A percentile compares a stretch with the other conserved stretches of the same genome.
Evolutionary conservation across 1,140 invertebrate genomes (phyloP).

Genomic region (Orchestia grillus): DNA sequence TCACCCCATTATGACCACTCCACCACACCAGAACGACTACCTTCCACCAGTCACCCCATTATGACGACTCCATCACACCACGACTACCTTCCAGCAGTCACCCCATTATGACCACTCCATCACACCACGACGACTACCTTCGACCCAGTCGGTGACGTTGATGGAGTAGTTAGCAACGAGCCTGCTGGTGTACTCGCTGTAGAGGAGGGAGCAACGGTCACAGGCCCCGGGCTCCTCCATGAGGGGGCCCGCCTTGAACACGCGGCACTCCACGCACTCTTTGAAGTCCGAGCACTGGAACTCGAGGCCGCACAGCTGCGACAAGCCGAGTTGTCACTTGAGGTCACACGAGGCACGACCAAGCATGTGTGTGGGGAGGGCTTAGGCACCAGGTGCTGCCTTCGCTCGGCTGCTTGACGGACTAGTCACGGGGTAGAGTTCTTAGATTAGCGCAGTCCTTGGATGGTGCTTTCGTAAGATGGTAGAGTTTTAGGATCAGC

Average conservation of each 20-base stretch:
- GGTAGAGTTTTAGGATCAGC: no score
- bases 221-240: conserved; percentile 73
- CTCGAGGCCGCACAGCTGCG: conserved; percentile 67
- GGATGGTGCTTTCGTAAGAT: conserved; percentile 55
- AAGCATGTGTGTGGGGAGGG: no score
- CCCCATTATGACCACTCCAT: no score
- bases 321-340: neutral
- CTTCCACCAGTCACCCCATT: neutral
- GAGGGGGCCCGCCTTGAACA: conserved; percentile 84
- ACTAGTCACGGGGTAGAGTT: neutral
- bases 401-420: neutral
- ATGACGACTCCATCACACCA: no score
- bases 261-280: conserved; percentile 92
- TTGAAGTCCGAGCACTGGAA: conserved; percentile 84
- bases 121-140: conserved; percentile 61
- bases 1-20: no score
- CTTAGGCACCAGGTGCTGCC: no score
- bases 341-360: no score
- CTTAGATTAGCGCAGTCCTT: neutral
- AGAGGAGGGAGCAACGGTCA: conserved; percentile 68
- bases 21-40: neutral
- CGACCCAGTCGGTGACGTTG: conserved; percentile 63
- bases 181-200: conserved; percentile 59
- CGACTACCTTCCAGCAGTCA: neutral
- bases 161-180: conserved; percentile 65